Base-by-base conservation (phyloP, 2,113 vertebrate genomes). In the Natator depressus region DNA sequence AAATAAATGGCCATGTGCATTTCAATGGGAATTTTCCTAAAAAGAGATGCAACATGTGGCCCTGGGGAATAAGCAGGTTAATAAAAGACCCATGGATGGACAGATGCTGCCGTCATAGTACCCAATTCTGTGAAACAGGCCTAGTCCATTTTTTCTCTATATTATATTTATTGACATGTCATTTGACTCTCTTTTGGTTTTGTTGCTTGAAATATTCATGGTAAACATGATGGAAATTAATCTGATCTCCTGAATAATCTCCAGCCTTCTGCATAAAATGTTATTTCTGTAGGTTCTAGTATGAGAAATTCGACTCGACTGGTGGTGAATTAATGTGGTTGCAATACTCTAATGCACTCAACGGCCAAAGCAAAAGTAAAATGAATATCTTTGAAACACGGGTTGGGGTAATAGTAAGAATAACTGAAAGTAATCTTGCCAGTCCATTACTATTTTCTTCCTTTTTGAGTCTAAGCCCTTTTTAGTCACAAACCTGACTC, bases 401-500 rank as follows among this genome's bases (percentile, higher is more conserved):
- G 2, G 1, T 29, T 35, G 54, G 31, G 22, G 80, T 11, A 51
- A 92, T 1, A 79, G 72, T 91, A 75, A 91, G 82, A 92, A 76
- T 76, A 82, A 49, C 78, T 76, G 49, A 24, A 19, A 87, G 69
- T 9, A 95, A 89, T 91, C 55, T 31, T 9, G 2, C 17, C 10
- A 91, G 12, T 17, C 89, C 82, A 29, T 76, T 79, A 2, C 51
- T 89, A n/a, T 81, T n/a, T 87, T 75, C 90, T 91, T 50, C 20
- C 46, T 46, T 75, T 57, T 2, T 3, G 91, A 84, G 69, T 1
- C 0, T 11, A 72, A 89, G 50, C 80, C 76, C 46, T 0, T 38
- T 95, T 95, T 69, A 42, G 92, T 92, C 84, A 80, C 54, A 14
- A 79, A 57, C 14, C 75, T 97, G 97, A 98, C 96, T 98, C 87